These are phyloP conservation scores for Galeruca laticollis DNA, from an alignment of 2,888 invertebrate species.

Conservation along the genomic window DNA sequence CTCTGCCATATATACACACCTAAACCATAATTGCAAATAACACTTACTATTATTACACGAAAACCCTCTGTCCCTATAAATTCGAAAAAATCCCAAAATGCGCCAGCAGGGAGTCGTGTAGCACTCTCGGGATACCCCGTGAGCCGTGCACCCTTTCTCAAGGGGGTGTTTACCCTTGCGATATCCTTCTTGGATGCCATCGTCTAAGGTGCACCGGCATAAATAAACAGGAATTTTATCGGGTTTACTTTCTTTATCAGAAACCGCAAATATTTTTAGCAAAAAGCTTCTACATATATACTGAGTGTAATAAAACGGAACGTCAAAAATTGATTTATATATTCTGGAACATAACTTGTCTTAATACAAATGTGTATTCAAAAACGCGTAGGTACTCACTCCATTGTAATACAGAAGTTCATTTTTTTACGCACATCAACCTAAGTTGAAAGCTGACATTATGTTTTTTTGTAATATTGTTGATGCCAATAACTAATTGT, in stretches of 20 bases:
- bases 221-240: constrained; percentile 54
- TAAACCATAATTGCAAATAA: constrained; percentile 53
- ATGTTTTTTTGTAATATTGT: too few species aligned
- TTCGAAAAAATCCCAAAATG: constrained; percentile 53
- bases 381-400: too few species aligned
- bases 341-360: too few species aligned
- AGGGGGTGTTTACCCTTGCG: constrained; percentile 49
- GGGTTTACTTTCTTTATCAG: constrained; percentile 35
- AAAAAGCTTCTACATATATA: neutral
- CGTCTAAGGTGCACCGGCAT: constrained; percentile 46
- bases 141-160: constrained; percentile 44
- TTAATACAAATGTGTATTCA: too few species aligned
- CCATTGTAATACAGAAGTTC: too few species aligned
- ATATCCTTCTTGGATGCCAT: constrained; percentile 46
- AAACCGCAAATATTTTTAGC: neutral
- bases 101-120: constrained; percentile 44
- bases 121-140: constrained; percentile 44
- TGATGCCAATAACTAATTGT: too few species aligned
- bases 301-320: too few species aligned
- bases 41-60: constrained; percentile 53
- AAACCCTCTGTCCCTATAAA: constrained; percentile 51
- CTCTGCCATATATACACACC: constrained; percentile 38
- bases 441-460: too few species aligned
- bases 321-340: too few species aligned
- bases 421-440: too few species aligned